Percentiles rank a stretch among this genome's conserved stretches.
Conservation (phyloP, 2,113 vertebrate species). For the Phylloscopus whistleri region DNA sequence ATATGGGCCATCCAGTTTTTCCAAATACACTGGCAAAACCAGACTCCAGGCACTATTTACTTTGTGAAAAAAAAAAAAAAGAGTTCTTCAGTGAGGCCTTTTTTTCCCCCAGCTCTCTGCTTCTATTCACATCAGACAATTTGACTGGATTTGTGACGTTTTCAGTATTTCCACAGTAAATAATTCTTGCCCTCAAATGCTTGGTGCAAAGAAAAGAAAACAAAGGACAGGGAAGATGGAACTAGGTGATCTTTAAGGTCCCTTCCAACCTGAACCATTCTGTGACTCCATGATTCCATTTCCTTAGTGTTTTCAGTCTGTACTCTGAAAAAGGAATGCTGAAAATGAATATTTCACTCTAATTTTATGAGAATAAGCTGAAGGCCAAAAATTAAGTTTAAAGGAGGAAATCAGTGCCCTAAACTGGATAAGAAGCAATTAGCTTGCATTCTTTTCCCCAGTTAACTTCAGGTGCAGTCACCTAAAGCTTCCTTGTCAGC, state of each 20-base stretch:
- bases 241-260: not conserved
- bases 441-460: not conserved
- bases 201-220: not conserved
- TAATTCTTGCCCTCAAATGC: not conserved
- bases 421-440: not conserved
- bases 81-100: not conserved
- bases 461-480: not conserved
- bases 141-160: not conserved
- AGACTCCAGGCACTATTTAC: not conserved
- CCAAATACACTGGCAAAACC: not conserved
- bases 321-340: not conserved
- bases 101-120: not conserved
- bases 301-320: not conserved
- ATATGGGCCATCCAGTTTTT: not conserved
- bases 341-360: not conserved
- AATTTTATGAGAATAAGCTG: slow-evolving; percentile 9
- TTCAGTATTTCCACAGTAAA: not conserved
- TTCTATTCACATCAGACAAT: not conserved
- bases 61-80: too few relatives aligned
- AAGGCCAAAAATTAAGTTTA: not conserved
- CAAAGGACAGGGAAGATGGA: not conserved
- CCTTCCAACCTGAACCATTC: not conserved
- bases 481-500: not conserved
- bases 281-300: not conserved
- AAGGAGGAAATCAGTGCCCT: not conserved